Percentiles rank a stretch among this genome's conserved stretches.
phyloP scores from a whole-genome alignment of 2,888 invertebrate species.

The Tridacna gigas region DNA sequence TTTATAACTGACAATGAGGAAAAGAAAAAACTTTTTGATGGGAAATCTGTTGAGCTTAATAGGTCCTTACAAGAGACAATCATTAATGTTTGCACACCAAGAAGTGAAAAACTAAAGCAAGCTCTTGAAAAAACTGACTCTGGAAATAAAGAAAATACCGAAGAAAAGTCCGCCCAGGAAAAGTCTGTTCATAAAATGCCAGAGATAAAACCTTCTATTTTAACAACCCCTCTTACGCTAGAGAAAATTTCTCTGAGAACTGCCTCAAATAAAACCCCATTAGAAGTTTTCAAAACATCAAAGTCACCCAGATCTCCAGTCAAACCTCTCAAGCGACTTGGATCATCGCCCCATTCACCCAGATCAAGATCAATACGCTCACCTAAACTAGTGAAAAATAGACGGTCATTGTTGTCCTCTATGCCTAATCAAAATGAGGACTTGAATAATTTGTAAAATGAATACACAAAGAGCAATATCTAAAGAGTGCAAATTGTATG shows the following conservation, averaged over 20 bases:
- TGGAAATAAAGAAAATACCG: conserved; percentile 49
- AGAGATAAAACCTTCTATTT: conserved; percentile 61
- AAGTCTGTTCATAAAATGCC: conserved; percentile 42
- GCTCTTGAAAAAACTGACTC: conserved; percentile 23
- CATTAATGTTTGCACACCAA: conserved; percentile 70
- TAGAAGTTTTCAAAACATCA: conserved; percentile 60
- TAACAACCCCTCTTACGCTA: conserved; percentile 61
- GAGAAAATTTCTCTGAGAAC: conserved; percentile 64
- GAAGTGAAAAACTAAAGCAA: conserved; percentile 49
- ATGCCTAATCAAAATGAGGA: conserved; percentile 67
- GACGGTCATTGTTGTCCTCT: conserved; percentile 55
- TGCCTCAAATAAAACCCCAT: conserved; percentile 72
- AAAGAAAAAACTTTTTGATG: conserved; percentile 39
- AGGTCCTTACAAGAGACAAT: conserved; percentile 69
- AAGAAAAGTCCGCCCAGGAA: conserved; percentile 12
- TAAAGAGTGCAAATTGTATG: too few relatives aligned
- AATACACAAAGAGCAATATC: too few relatives aligned
- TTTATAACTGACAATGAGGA: conserved; percentile 19
- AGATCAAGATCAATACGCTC: conserved; percentile 52
- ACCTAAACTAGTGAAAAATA: conserved; percentile 57
- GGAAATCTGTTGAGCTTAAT: conserved; percentile 58
- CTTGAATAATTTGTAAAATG: conserved; percentile 27
- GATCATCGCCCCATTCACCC: conserved; percentile 68
- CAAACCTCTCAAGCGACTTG: conserved; percentile 78
- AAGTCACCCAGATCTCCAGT: conserved; percentile 71